These are phyloP conservation scores for Suricata suricatta DNA, from an alignment of 2,113 vertebrate species.

Conservation along the genomic window DNA sequence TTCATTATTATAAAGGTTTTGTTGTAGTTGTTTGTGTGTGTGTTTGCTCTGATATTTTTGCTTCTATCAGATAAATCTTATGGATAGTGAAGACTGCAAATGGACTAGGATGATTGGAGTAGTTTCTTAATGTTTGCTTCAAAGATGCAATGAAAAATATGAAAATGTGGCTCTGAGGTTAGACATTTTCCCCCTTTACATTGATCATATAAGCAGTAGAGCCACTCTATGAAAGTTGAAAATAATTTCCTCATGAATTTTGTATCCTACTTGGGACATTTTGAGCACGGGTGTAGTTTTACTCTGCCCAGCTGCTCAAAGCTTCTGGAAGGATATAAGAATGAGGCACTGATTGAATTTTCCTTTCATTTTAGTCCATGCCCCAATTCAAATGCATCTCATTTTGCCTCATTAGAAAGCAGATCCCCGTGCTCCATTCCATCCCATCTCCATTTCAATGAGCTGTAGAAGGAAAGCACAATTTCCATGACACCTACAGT, in stretches of 20 bases:
- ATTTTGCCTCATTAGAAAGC: slow-evolving; percentile 70
- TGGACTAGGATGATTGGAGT: not conserved
- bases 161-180: slow-evolving; percentile 75
- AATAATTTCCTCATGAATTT: slow-evolving; percentile 66
- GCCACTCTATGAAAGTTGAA: slow-evolving; percentile 64
- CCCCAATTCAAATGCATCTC: slow-evolving; percentile 57
- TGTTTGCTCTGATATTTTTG: not conserved
- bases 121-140: not conserved
- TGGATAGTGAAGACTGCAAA: not conserved
- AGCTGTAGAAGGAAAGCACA: slow-evolving; percentile 10
- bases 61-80: not conserved
- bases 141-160: slow-evolving; percentile 61
- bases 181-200: slow-evolving; percentile 70
- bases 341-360: slow-evolving; percentile 48
- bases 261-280: slow-evolving; percentile 30
- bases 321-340: slow-evolving; percentile 6
- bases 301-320: slow-evolving; percentile 41
- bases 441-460: slow-evolving; percentile 42
- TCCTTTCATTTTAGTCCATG: slow-evolving; percentile 37
- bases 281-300: slow-evolving; percentile 9
- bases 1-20: not conserved
- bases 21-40: not conserved
- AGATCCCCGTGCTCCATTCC: slow-evolving; percentile 22
- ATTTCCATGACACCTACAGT: not conserved
- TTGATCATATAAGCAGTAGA: slow-evolving; percentile 72